A percentile compares a stretch with the other conserved stretches of the same genome.
These are phyloP conservation scores for Mycalesis mineus DNA, from an alignment of 2,888 invertebrate genomes.

Conservation along the genomic window DNA sequence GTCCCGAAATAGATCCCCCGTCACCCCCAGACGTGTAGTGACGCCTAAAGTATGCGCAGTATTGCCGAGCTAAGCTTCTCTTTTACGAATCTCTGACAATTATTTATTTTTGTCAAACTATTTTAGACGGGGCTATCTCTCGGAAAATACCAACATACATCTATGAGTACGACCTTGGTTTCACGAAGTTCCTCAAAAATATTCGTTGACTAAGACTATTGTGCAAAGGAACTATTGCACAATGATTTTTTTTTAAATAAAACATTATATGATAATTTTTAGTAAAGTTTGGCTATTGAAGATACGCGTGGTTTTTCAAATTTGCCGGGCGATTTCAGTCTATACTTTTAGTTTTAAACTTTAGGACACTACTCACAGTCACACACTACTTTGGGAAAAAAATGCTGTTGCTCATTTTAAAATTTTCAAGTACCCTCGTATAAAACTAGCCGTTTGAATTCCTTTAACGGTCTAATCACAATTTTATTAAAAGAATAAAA, in stretches of 20 bases:
- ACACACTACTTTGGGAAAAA: too few relatives aligned
- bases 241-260: not conserved
- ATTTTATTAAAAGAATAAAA: too few relatives aligned
- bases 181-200: slow-evolving; percentile 12
- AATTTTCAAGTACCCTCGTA: too few relatives aligned
- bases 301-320: too few relatives aligned
- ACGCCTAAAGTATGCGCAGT: slow-evolving; percentile 48
- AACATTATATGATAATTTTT: too few relatives aligned
- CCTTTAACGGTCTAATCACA: too few relatives aligned
- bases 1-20: slow-evolving; percentile 69
- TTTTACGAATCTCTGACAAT: slow-evolving; percentile 57
- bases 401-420: too few relatives aligned
- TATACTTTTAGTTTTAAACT: too few relatives aligned
- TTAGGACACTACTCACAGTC: too few relatives aligned
- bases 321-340: too few relatives aligned
- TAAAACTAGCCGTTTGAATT: too few relatives aligned
- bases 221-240: not conserved
- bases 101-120: slow-evolving; percentile 65
- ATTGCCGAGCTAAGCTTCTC: slow-evolving; percentile 43
- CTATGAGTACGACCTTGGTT: slow-evolving; percentile 35
- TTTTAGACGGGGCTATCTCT: slow-evolving; percentile 45
- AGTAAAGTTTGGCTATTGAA: too few relatives aligned
- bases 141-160: slow-evolving; percentile 30
- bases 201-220: not conserved
- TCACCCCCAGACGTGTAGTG: slow-evolving; percentile 64